Evolutionary conservation across 2,113 vertebrate genomes (phyloP).

Genomic region (Antechinus flavipes): DNA sequence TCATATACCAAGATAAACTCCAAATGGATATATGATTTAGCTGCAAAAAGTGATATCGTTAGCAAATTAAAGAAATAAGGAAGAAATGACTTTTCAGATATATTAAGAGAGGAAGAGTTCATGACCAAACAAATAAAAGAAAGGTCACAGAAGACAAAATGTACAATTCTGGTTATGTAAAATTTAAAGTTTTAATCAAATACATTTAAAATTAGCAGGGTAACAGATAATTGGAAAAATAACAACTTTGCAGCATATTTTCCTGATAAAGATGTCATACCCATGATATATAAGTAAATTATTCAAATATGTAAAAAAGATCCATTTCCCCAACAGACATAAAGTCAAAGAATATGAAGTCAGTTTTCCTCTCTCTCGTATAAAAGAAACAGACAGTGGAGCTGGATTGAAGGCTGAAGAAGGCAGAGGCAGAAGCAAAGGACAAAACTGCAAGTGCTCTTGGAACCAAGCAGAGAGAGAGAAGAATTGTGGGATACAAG

Average conservation of each 20-base stretch:
- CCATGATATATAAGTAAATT: not conserved
- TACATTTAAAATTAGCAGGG: not conserved
- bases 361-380: not conserved
- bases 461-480: no score
- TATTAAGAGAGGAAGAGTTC: not conserved
- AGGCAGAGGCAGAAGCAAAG: no score
- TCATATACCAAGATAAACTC: not conserved
- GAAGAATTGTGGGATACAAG: no score
- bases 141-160: not conserved
- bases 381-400: no score
- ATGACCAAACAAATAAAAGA: not conserved
- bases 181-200: not conserved
- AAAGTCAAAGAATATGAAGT: not conserved
- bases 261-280: not conserved
- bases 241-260: not conserved
- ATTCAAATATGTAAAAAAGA: not conserved
- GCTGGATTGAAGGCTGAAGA: no score
- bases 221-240: not conserved
- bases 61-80: not conserved
- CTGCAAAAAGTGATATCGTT: not conserved
- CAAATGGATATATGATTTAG: not conserved
- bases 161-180: not conserved
- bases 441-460: no score
- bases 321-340: not conserved
- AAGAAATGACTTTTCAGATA: not conserved